Evolutionary conservation across 1,140 invertebrate species (phyloP), one percentile per base, ranked within the genome.

Genomic region (Lepidotrigona ventralis): DNA sequence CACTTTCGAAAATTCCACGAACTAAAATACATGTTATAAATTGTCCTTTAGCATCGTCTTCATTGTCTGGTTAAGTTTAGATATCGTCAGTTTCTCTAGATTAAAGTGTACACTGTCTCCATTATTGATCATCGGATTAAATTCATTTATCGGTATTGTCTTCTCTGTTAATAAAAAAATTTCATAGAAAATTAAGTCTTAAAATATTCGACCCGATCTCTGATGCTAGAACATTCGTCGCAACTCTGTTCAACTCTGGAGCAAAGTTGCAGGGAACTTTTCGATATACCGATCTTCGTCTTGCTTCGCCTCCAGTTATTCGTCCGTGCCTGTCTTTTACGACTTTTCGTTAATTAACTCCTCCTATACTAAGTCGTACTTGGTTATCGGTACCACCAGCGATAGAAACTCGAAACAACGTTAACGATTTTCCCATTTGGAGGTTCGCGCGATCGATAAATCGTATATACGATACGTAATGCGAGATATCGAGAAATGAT

Each of bases 201-300:
- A 39, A 39, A 39, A 39, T 39, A 39, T 39, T 39, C 39, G 39
- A 46, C 9, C 39, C 39, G 6, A 46, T 9, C 39, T 46, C 39
- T 8, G 23, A 23, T 60, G 58, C 23, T 14, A 60, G 23, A 23
- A 60, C 23, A 60, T 60, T 60, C 58, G 23, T 23, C 58, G 12
- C 58, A 12, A 23, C 58, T 8, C 39, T 39, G 58, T 73, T 64
- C 12, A 56, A 64, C 60, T 17, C n/a, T n/a, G 23, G 2, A 26
- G 68, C 69, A 72, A 70, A 46, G 79, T 83, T 83, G 64, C 81
- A 51, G 74, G 68, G 19, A 54, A 19, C 81, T 60, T 46, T 75
- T 39, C 81, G 68, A 82, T 56, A 69, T 78, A 71, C 64, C 81
- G 46, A 83, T 83, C 81, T 78, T 83, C 66, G 53, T 53, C 46